Base-by-base conservation (phyloP, 2,888 invertebrate species). In the Catocala fraxini region DNA sequence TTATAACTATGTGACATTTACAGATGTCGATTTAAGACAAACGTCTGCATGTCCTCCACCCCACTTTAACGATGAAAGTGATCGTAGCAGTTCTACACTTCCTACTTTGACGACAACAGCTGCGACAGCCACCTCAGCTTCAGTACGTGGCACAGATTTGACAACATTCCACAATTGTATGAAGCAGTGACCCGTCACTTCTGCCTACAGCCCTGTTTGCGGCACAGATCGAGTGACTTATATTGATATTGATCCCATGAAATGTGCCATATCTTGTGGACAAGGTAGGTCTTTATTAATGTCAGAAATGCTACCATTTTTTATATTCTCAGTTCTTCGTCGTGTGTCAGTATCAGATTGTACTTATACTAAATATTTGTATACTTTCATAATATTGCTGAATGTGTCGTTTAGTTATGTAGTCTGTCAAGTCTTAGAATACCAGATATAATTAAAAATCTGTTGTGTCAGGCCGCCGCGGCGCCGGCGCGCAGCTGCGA, bases 201-300 rank as follows among this genome's bases (percentile, higher is more conserved):
- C 84, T 0, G 83, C 90, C 65, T 92, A 89, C 66, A 90, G 87
- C 65, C 94, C 94, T 4, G 89, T 94, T 4, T 95, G 95, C 66
- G 95, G 93, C 2, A 81, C 88, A 12, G 86, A 95, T 65, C 72
- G 84, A 1, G 70, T 87, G 1, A 91, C 89, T 0, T 95, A 95
- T 65, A 73, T 70, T 43, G 94, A 94, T 63, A 83, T 81, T 6
- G 88, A 87, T 15, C 81, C 87, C 15, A 72, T 95, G 47, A 74
- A 77, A 11, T 95, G 94, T 71, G 93, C 92, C 9, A 80, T 77
- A 60, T 61, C 54, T 15, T 95, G 95, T 78, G 95, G 95, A 47
- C 71, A 82, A 59, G 82, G 95, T 94, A 77, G 91, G 90, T 76
- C 46, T 11, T 46, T 7, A 25, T 41, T 51, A 9, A 12, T 45